Conservation (phyloP, 2,113 vertebrate species). For the Panthera leo region DNA sequence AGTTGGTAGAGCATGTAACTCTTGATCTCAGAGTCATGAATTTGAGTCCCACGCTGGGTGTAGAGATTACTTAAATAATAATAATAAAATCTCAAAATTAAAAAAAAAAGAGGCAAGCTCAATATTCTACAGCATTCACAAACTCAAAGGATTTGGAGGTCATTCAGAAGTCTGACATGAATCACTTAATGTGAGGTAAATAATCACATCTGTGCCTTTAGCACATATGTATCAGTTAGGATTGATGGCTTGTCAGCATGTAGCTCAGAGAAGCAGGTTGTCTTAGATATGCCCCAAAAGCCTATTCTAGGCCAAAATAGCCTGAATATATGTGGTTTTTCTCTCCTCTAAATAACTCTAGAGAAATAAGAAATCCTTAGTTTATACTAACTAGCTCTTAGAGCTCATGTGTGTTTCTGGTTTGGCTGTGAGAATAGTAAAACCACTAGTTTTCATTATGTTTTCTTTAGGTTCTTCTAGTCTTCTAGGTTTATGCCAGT, state of each 20-base stretch:
- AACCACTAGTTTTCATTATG: not conserved
- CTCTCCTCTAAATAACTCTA: not conserved
- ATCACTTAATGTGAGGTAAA: not conserved
- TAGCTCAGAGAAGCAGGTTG: not conserved
- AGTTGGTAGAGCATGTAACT: not conserved
- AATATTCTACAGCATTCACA: not conserved
- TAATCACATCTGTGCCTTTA: not conserved
- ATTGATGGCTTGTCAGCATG: not conserved
- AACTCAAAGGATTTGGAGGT: not conserved
- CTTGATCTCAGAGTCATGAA: not conserved
- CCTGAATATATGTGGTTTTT: not conserved
- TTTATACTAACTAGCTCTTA: not conserved
- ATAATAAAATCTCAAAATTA: not conserved
- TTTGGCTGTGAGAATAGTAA: not conserved
- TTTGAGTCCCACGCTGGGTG: not conserved
- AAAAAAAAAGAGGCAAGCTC: not conserved
- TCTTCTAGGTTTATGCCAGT: not conserved
- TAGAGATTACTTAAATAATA: not conserved
- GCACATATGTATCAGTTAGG: not conserved
- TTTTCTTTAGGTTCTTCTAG: slow-evolving; percentile 43
- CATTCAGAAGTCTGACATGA: not conserved
- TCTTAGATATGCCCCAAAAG: not conserved
- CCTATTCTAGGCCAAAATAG: not conserved
- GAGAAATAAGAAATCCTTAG: not conserved
- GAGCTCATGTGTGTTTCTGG: not conserved